phyloP scores from a whole-genome alignment of 2,797 vertebrate genomes.

The Miichthys miiuy region DNA sequence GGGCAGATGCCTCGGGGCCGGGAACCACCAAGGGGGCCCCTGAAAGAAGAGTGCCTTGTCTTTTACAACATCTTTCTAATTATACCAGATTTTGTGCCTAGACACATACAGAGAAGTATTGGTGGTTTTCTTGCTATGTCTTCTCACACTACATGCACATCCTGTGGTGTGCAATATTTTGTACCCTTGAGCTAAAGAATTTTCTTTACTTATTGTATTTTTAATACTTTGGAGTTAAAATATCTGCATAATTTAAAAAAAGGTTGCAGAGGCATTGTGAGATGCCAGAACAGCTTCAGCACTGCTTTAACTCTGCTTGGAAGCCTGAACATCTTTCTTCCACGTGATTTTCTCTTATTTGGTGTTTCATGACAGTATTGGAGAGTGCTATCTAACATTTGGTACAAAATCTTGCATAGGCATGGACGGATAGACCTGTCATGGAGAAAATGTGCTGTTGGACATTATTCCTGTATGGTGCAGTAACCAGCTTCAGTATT shows the following conservation, averaged over 20 bases:
- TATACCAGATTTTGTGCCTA: neutral
- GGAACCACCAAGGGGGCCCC: neutral
- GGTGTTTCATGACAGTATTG: neutral
- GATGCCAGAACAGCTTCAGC: neutral
- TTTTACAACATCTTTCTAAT: neutral
- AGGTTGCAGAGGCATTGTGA: neutral
- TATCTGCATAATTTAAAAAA: no score
- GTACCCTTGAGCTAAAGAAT: neutral
- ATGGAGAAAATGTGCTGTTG: no score
- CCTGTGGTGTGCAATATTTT: neutral
- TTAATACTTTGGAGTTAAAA: no score
- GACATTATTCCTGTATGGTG: no score
- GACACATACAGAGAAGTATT: neutral
- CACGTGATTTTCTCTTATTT: neutral
- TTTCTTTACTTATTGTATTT: neutral
- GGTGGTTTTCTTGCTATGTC: neutral
- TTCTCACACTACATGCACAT: neutral
- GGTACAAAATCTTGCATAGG: neutral
- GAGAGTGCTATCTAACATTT: neutral
- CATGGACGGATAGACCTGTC: neutral
- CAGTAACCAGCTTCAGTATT: no score
- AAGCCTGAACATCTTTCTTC: no score
- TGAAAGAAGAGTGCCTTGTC: neutral
- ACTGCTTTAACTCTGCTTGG: neutral
- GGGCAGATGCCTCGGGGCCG: neutral